Base-by-base conservation (phyloP, 2,797 vertebrate species). In the Lepilemur septentrionalis region DNA sequence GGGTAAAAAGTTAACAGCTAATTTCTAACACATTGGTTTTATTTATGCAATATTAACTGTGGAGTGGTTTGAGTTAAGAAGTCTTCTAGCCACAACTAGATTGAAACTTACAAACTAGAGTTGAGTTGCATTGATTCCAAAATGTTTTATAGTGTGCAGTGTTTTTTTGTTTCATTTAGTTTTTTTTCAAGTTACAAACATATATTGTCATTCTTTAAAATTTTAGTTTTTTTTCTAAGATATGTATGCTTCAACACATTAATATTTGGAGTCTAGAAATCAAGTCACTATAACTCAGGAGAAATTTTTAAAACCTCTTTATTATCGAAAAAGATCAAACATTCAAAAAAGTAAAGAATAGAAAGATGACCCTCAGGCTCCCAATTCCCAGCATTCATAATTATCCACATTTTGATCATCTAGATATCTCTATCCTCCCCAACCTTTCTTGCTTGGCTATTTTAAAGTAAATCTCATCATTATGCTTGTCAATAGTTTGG, bases 381-480 rank as follows among this genome's bases (percentile, higher is more conserved):
- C 17, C 20, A 38, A 80, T 83, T 87, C 23, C 59, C 57, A 90
- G 22, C 17, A 43, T 75, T 93, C 30, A 15, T 38, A 75, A 43
- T 88, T 92, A 82, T 59, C 81, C 30, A 84, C 18, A 48, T 92
- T 86, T 96, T 35, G 7, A 67, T 41, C 88, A 41, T 73, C 38
- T 85, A 85, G 35, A 81, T 94, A 85, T 61, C 46, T 59, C 20
- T 85, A 25, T 72, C 8, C 35, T 79, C 32, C 23, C 46, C 38
- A 50, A n/a, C 7, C 5, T 22, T 84, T 91, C 52, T 88, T 90
- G 6, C 38, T 84, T 88, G 48, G 96, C 57, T 96, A 38, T 91
- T 91, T 94, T 75, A 76, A 92, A 80, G n/a, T 57, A 87, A 95
- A 92, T 88, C 43, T 84, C 59, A 87, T 82, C n/a, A 87, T 87